Evolutionary conservation across 1,140 invertebrate genomes (phyloP).

Genomic region (Papilio aristodemus): DNA sequence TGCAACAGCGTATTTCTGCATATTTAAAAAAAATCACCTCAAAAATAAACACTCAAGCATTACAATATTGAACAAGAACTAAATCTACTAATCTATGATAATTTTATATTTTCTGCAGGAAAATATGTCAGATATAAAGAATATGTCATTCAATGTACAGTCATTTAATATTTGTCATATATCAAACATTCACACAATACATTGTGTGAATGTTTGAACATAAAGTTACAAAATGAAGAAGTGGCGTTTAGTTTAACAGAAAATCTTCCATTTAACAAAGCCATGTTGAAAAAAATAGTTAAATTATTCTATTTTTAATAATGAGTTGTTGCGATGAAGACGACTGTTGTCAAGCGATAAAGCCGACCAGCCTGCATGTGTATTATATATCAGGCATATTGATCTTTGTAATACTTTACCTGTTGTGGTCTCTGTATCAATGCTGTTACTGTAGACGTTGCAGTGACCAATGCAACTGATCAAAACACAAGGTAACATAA

Average conservation of each 20-base stretch:
- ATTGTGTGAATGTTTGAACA: not conserved
- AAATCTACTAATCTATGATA: no score
- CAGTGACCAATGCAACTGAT: constrained; percentile 18
- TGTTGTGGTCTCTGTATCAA: constrained; percentile 46
- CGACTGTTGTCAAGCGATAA: constrained; percentile 36
- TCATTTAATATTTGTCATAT: not conserved
- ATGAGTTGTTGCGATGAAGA: constrained; percentile 41
- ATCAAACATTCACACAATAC: not conserved
- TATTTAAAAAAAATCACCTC: no score
- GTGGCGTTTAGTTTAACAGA: not conserved
- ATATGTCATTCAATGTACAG: not conserved
- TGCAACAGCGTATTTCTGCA: no score
- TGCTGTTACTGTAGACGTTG: constrained; percentile 41
- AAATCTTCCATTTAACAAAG: not conserved
- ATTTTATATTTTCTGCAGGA: not conserved
- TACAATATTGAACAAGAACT: no score
- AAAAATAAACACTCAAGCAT: no score
- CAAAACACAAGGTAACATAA: not conserved
- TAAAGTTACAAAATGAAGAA: not conserved
- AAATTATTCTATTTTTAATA: constrained; percentile 5
- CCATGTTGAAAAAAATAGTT: constrained; percentile 3
- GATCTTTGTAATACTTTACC: constrained; percentile 47
- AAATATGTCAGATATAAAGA: not conserved
- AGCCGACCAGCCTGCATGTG: constrained; percentile 38
- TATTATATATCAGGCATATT: constrained; percentile 40